A percentile compares a stretch with the other conserved stretches of the same genome.
Evolutionary conservation across 2,888 invertebrate genomes (phyloP).

Genomic region (Drosophila limbata): DNA sequence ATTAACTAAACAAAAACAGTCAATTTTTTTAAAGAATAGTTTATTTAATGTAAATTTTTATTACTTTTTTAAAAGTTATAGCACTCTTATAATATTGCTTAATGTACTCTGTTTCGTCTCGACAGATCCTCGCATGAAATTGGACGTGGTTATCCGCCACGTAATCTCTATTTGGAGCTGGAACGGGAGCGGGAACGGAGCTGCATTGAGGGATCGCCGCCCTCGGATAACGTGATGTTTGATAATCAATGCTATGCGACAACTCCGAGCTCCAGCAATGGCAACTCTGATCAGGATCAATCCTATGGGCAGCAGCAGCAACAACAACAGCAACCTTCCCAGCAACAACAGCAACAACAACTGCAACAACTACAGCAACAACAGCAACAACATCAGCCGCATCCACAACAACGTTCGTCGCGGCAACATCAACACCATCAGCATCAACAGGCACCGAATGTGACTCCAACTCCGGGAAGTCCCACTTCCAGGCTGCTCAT

Average conservation of each 20-base stretch:
- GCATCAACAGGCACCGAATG: slow-evolving; percentile 88
- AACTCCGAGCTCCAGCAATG: slow-evolving; percentile 96
- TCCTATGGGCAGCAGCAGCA: slow-evolving; percentile 87
- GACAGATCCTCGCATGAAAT: slow-evolving; percentile 90
- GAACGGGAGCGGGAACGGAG: slow-evolving; percentile 90
- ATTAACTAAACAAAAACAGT: no score
- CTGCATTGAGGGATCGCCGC: slow-evolving; percentile 90
- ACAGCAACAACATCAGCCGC: slow-evolving; percentile 84
- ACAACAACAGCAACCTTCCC: slow-evolving; percentile 85
- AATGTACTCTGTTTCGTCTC: neutral
- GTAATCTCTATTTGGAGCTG: slow-evolving; percentile 92
- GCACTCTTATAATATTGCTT: no score
- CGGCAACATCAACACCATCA: slow-evolving; percentile 88
- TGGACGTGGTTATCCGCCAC: slow-evolving; percentile 90
- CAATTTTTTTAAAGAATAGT: no score
- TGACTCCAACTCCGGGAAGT: slow-evolving; percentile 92
- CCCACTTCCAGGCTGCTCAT: slow-evolving; percentile 93
- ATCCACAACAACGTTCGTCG: slow-evolving; percentile 69
- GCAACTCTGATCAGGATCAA: slow-evolving; percentile 94
- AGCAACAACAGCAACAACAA: slow-evolving; percentile 84
- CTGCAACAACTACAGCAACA: slow-evolving; percentile 48
- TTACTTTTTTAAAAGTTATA: no score
- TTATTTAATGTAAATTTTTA: no score
- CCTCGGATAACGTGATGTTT: slow-evolving; percentile 96
- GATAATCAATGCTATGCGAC: slow-evolving; percentile 98